Conservation (phyloP, 2,797 vertebrate species). For the Brachymystax lenok region DNA sequence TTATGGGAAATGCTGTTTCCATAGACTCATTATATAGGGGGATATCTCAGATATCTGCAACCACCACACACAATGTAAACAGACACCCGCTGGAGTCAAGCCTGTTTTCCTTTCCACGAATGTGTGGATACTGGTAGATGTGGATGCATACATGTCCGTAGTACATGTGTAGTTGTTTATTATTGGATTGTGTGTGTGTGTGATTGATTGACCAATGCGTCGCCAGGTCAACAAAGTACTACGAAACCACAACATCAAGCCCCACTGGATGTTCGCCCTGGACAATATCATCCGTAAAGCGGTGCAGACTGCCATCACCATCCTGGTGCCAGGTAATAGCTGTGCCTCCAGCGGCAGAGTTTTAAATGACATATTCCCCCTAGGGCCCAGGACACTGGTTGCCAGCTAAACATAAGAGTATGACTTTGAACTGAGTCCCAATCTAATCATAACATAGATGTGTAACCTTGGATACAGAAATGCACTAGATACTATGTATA, state of each 20-base stretch:
- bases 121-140: not conserved
- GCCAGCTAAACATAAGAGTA: not conserved
- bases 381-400: not conserved
- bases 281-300: conserved; percentile 98
- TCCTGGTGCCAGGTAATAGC: conserved; percentile 91
- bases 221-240: conserved; percentile 96
- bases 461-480: not conserved
- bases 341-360: conserved; percentile 6
- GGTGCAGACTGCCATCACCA: conserved; percentile 97
- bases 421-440: not conserved
- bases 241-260: conserved; percentile 98
- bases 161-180: not conserved
- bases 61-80: conserved; percentile 10
- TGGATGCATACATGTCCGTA: not conserved
- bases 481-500: not conserved
- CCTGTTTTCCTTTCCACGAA: conserved; percentile 4
- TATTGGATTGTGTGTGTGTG: not conserved
- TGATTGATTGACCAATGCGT: conserved; percentile 24
- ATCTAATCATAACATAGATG: not conserved
- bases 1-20: not conserved
- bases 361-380: conserved; percentile 17
- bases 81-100: not conserved
- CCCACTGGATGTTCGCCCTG: conserved; percentile 99
- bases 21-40: not conserved
- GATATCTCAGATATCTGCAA: not conserved